Evolutionary conservation across 2,888 invertebrate species (phyloP), one percentile per base, ranked within the genome.

Genomic region (Mimachlamys varia): DNA sequence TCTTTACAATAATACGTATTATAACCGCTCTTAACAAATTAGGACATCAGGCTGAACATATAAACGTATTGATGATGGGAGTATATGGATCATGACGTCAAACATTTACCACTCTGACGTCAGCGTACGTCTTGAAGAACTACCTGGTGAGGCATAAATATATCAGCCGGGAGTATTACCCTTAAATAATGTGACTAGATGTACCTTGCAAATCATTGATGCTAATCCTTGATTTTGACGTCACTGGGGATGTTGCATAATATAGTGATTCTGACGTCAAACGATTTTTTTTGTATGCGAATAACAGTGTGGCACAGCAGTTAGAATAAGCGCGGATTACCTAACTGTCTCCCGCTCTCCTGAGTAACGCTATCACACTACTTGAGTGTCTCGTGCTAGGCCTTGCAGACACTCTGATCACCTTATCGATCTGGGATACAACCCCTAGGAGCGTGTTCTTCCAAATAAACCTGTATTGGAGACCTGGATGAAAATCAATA

Each of bases 401-500:
- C 22, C 58, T 58, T 22, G 7, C 27, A 76, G 76, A 27, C 76
- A 76, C 33, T 10, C 15, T 3, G 58, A 22, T 58, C 58, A 76
- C 76, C 76, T 10, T 76, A 76, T 76, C 33, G 76, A 76, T 76
- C 76, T 76, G 17, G 33, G 33, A 1, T 12, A 22, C 76, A 33
- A 76, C 76, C 76, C 76, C 33, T 33, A 76, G 33, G 76, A 76
- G 76, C 76, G 58, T 58, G 58, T 58, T 58, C 58, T 58, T 76
- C 76, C 33, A 33, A 76, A 76, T 76, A 76, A 76, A 33, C 76
- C 76, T 76, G 76, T 76, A 76, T 76, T 13, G 76, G 76, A 76
- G 76, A 76, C 76, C 76, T 76, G 27, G 33, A 76, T 76, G 76
- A 33, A 76, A 76, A 76, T 76, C 76, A 76, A 76, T 76, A 76